Base-by-base conservation (phyloP, 2,113 vertebrate species). In the Brachionichthys hirsutus region DNA sequence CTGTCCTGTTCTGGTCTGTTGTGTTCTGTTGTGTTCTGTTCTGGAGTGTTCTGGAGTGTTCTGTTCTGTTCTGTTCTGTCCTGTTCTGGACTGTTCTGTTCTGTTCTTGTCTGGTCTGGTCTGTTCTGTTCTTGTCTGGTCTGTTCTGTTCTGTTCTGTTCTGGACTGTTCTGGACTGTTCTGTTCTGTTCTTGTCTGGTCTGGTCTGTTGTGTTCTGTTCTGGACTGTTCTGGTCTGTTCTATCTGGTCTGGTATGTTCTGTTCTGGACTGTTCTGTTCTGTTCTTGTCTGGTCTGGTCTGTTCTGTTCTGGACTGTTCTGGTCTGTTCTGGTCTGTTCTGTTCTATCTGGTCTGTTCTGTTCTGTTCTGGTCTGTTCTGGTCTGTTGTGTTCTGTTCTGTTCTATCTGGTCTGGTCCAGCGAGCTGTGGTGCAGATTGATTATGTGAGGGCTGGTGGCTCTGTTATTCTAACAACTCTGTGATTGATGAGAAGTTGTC, bases 401-500 rank as follows among this genome's bases (percentile, higher is more conserved):
- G n/a, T n/a, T n/a, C n/a, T n/a, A 3, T 30, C 24, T 30, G 8
- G 38, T 44, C 41, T 65, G 59, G 59, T 66, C 67, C 53, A 59
- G 35, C 54, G 52, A 70, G 62, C 57, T 73, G 70, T 50, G 66
- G 59, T 69, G 73, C 78, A 77, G 80, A 83, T 80, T 83, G 80
- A 87, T 89, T 76, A 67, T 83, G 76, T 64, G 44, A 73, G 61
- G 46, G 52, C 63, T 56, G 63, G 64, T 70, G 70, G 59, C 71
- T 75, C 61, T 57, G 80, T 88, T 88, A 86, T 87, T 80, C 77
- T 88, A 91, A 91, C 90, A 87, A 84, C 82, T 84, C 70, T 53
- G 79, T 90, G 90, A 92, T 92, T 85, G 87, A 92, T 91, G 87
- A 89, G 77, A 65, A 77, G 46, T 62, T 80, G 83, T 89, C 67